Base-by-base conservation (phyloP, 2,888 invertebrate species). In the Notodonta dromedarius region DNA sequence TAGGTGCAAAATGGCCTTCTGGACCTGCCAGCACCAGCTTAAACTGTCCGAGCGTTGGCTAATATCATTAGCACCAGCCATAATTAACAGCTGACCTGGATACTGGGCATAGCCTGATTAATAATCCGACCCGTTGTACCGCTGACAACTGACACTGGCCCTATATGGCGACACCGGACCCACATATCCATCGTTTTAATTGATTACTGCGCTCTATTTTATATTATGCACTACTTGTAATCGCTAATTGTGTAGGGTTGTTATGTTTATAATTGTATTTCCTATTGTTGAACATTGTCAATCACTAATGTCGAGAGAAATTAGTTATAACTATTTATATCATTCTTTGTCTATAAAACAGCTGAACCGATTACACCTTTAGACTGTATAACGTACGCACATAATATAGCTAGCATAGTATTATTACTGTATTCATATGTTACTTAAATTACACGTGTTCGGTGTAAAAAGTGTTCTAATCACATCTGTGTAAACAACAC, bases 31-130 rank as follows among this genome's bases (percentile, higher is more conserved):
- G 61, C 65, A 62, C 60, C 68, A 66, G 67, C 71, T 74, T 65
- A 76, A 80, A 83, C 78, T 73, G 77, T 72, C 63, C 65, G 68
- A 74, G 79, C 82, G 80, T 83, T 80, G 66, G 60, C 56, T 58
- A 79, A 73, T 84, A 82, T 85, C 86, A 88, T 87, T 88, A 86
- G 79, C 82, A 76, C 77, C 71, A 74, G 66, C 70, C 75, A 82
- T 89, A 90, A 90, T 90, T 89, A 86, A 83, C 77, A 73, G 67
- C 74, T 88, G 89, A 87, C 92, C 92, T 79, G 83, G 79, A 86
- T 91, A 79, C 71, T 70, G 69, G 73, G 71, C 72, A 73, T 67
- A 75, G 77, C 76, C 80, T 86, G 86, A 85, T 86, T 85, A 83
- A 82, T 86, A 84, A 83, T 81, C 74, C 69, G 77, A 78, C 76